Percentiles rank a stretch among this genome's conserved stretches.
These are phyloP conservation scores for Cyprinus carpio DNA, from an alignment of 2,113 vertebrate genomes.

Conservation along the genomic window DNA sequence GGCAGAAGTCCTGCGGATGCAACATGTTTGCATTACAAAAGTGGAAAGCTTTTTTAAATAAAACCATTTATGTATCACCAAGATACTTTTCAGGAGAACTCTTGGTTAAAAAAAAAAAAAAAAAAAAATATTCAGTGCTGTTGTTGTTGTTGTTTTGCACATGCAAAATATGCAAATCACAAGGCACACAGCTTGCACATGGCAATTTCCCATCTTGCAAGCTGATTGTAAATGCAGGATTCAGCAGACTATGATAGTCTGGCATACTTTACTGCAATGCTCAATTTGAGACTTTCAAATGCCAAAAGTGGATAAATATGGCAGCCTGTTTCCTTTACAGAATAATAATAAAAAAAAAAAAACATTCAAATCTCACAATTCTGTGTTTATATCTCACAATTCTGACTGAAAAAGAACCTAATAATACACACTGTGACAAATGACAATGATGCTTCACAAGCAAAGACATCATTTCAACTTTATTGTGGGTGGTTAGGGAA, in stretches of 20 bases:
- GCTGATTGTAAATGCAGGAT: not conserved
- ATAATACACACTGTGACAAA: too few species aligned
- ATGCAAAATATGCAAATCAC: not conserved
- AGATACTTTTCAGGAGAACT: not conserved
- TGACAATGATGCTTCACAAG: not conserved
- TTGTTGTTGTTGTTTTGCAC: too few species aligned
- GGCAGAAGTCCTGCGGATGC: not conserved
- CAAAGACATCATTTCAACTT: not conserved
- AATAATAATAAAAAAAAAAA: too few species aligned
- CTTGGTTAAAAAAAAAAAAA: too few species aligned
- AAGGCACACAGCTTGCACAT: too few species aligned
- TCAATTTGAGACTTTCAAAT: not conserved
- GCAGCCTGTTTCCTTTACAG: too few species aligned
- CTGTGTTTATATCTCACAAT: too few species aligned
- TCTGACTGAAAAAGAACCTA: too few species aligned
- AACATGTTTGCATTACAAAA: not conserved
- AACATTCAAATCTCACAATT: too few species aligned
- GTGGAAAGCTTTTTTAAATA: not conserved
- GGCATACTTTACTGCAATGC: not conserved
- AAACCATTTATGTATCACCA: not conserved
- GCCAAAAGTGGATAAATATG: not conserved
- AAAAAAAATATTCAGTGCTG: too few species aligned
- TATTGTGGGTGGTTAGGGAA: not conserved
- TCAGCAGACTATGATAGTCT: not conserved
- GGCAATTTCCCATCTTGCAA: not conserved